These are phyloP conservation scores for Trichonephila clavipes DNA, from an alignment of 1,140 invertebrate genomes.

Conservation along the genomic window DNA sequence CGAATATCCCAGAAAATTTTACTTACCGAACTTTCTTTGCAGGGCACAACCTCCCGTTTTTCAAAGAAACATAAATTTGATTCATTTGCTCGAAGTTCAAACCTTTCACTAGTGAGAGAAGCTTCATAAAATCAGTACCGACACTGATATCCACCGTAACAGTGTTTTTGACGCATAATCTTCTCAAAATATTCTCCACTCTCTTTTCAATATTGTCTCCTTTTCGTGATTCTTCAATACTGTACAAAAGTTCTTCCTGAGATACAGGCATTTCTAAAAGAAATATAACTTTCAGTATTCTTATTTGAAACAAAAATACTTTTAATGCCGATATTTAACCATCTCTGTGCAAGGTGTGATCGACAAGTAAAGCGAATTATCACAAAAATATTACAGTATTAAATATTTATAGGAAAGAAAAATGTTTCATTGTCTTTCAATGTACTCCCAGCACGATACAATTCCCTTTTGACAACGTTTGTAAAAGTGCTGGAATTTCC, in stretches of 20 bases:
- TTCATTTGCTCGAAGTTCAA: background rate
- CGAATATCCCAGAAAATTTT: background rate
- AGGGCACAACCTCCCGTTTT: conserved; percentile 42
- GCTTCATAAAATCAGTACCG: conserved; percentile 50
- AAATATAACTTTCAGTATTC: background rate
- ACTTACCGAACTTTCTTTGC: conserved; percentile 57
- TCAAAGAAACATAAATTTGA: conserved; percentile 6
- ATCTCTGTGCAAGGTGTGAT: no score
- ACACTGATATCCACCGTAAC: background rate
- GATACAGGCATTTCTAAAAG: background rate
- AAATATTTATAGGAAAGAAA: no score
- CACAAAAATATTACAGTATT: no score
- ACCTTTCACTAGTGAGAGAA: background rate
- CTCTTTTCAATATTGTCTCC: background rate
- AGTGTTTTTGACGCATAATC: conserved; percentile 43
- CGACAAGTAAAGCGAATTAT: no score
- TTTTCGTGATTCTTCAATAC: conserved; percentile 10
- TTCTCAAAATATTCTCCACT: conserved; percentile 19
- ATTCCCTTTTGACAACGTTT: no score
- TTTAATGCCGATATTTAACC: no score
- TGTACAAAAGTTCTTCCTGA: conserved; percentile 25
- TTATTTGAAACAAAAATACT: no score
- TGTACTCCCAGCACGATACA: no score
- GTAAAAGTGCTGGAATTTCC: no score
- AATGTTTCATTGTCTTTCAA: no score